Conservation (phyloP, 2,113 vertebrate species). For the Stercorarius parasiticus region DNA sequence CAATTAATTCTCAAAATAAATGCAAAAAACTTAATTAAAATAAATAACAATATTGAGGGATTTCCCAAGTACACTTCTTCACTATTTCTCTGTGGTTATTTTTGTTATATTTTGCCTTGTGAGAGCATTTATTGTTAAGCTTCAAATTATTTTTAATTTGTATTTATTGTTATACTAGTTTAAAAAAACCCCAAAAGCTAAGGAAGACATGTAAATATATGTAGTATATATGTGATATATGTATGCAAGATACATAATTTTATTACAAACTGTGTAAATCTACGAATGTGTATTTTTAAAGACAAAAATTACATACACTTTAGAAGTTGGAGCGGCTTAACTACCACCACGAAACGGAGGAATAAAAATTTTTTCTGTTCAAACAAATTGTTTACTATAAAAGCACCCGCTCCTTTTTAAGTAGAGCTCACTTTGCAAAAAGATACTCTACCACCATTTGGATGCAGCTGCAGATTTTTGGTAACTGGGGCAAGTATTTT, state of each 20-base stretch:
- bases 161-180: neutral
- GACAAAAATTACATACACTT: neutral
- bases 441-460: neutral
- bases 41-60: neutral
- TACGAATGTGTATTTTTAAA: neutral
- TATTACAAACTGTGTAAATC: neutral
- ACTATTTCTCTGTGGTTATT: neutral
- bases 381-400: neutral
- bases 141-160: neutral
- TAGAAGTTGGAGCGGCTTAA: neutral
- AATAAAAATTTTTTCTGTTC: neutral
- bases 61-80: neutral
- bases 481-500: neutral
- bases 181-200: neutral
- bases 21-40: neutral
- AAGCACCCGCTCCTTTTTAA: neutral
- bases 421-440: neutral
- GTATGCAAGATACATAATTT: neutral
- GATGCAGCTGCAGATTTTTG: neutral
- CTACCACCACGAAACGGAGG: neutral
- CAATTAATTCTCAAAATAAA: constrained; percentile 37
- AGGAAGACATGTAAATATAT: neutral
- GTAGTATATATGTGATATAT: accelerated
- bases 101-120: neutral
- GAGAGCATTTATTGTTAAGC: neutral